Percentiles rank a stretch among this genome's conserved stretches.
phyloP scores from a whole-genome alignment of 1,140 invertebrate species.

The Cydia pomonella region DNA sequence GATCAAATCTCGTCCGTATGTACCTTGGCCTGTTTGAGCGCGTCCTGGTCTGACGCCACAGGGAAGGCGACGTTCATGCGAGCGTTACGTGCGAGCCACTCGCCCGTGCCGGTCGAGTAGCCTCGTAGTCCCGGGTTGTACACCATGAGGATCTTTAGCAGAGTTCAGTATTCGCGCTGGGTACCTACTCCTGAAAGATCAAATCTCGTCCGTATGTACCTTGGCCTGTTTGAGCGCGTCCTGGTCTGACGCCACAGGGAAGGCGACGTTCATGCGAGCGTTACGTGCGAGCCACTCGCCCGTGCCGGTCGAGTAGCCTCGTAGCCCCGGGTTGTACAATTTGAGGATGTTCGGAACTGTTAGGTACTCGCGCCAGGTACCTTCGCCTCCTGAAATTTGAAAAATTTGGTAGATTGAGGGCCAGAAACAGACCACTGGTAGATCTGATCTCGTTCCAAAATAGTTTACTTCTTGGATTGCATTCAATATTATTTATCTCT shows the following conservation, averaged over 20 bases:
- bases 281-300: conserved; percentile 86
- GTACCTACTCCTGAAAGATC: conserved; percentile 82
- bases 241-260: conserved; percentile 86
- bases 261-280: conserved; percentile 85
- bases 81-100: conserved; percentile 84
- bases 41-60: conserved; percentile 87
- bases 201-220: conserved; percentile 46
- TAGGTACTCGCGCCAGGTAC: conserved; percentile 84
- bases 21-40: conserved; percentile 84
- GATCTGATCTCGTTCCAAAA: no score
- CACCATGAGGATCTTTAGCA: conserved; percentile 88
- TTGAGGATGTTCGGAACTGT: conserved; percentile 88
- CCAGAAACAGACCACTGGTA: no score
- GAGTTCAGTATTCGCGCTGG: conserved; percentile 85
- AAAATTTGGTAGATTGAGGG: neutral
- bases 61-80: conserved; percentile 87
- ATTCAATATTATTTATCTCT: no score
- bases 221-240: conserved; percentile 86
- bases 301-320: conserved; percentile 85
- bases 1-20: neutral
- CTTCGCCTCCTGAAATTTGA: conserved; percentile 83
- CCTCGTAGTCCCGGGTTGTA: conserved; percentile 86
- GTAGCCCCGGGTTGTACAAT: conserved; percentile 85
- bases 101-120: conserved; percentile 86
- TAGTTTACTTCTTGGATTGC: no score